Base-by-base conservation (phyloP, 2,797 vertebrate genomes). In the Coregonus ussuriensis region DNA sequence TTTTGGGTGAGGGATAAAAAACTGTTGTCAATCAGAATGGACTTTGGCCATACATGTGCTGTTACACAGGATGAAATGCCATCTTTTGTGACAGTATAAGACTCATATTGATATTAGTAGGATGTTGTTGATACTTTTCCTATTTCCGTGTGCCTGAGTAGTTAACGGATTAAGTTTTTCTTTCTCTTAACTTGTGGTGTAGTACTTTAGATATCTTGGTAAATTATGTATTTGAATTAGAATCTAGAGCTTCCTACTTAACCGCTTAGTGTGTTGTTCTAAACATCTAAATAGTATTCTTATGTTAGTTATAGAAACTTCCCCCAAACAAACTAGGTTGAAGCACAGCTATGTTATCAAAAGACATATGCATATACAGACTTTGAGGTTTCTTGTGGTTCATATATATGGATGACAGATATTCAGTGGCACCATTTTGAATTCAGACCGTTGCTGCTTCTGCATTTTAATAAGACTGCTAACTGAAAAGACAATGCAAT, bases 231-330 rank as follows among this genome's bases (percentile, higher is more conserved):
- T 56, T 72, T 47, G 41, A n/a, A n/a, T 75, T 67, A 75, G 54
- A 81, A 77, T 80, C 56, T 59, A 79, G 77, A 68, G 69, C 80
- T 88, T 84, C 85, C 72, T 41, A 37, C 52, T 69, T 7, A 56
- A 15, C 3, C 11, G 33, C 1, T 25, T 59, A 31, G 16, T 11
- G 72, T 72, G 52, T 3, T 72, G 52, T 66, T 7, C 62, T 69
- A 52, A 47, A 21, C 72, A 47, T 35, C 21, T 59, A 13, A 15
- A 25, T 41, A 69, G 63, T 52, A 35, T 41, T 47, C 35, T n/a
- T 62, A 13, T 62, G 14, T 15, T 37, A 29, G 51, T 47, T 13
- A 47, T 47, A 47, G 41, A 53, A n/a, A 16, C 18, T 41, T 33
- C 25, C 7, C 51, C 3, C 21, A 13, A 47, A 7, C 13, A 33